Conservation (phyloP, 2,888 invertebrate genomes). For the Gryllus longicercus region DNA sequence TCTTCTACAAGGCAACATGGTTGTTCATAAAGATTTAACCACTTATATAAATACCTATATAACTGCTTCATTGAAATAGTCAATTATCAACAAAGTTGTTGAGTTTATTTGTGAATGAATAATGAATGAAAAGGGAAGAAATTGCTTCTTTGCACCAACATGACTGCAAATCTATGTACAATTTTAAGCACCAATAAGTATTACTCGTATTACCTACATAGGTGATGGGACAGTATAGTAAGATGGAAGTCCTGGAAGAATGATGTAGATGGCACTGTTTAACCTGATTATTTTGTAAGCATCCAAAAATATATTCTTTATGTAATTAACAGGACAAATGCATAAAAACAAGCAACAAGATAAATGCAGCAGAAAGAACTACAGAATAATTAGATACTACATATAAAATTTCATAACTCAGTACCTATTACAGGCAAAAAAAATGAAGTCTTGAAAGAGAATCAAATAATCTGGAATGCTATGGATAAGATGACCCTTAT, state of each 20-base stretch:
- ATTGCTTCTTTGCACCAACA: constrained; percentile 23
- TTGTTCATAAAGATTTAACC: constrained; percentile 18
- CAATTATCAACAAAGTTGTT: constrained; percentile 23
- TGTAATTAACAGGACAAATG: not conserved
- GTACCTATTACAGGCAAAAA: not conserved
- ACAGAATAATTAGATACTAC: not conserved
- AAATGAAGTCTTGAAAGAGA: not conserved
- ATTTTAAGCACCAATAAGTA: constrained; percentile 28
- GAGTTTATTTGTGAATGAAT: not conserved
- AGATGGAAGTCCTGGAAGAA: constrained; percentile 28
- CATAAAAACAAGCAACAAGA: constrained; percentile 17
- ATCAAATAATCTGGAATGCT: constrained; percentile 23
- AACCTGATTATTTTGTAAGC: constrained; percentile 23
- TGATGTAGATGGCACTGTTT: constrained; percentile 29
- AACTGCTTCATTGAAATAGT: constrained; percentile 27
- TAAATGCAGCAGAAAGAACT: constrained; percentile 19
- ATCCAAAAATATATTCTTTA: constrained; percentile 23
- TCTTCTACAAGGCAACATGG: constrained; percentile 30
- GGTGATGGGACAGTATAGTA: constrained; percentile 17
- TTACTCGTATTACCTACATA: not conserved
- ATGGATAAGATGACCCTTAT: constrained; percentile 11
- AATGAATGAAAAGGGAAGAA: constrained; percentile 22
- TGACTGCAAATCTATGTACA: constrained; percentile 28
- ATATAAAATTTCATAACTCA: constrained; percentile 20
- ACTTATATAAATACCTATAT: not conserved